Base-by-base conservation (phyloP, 1,140 invertebrate species). In the Schlechtendalia chinensis region DNA sequence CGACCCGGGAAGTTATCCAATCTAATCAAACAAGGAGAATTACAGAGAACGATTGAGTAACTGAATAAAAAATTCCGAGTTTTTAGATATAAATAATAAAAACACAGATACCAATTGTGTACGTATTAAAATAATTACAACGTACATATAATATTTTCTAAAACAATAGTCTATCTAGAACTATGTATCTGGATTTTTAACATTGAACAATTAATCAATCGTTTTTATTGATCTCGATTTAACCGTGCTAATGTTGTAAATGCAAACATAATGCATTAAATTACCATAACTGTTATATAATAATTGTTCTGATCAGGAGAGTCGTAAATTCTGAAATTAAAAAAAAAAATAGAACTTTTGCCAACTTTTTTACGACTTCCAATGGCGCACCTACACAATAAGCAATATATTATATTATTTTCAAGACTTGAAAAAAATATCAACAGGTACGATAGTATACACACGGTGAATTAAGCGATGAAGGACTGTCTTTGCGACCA, bases 331-430 rank as follows among this genome's bases (percentile, higher is more conserved):
- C 5, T 5, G 3, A 27, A 27, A 27, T 50, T 27, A 3, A 24
- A 69, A 67, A 67, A 39, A 45, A 67, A 45, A 47, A 6, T 50
- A 69, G 14, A 69, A 69, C 45, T 50, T 69, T 47, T 69, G 67
- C 67, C 67, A 69, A 69, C 14, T 69, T 50, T 47, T 67, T n/a
- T 45, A 6, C 14, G 65, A 45, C 19, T 47, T 47, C 6, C 22
- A 69, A 17, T 69, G 45, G 24, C 67, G 14, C 67, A 19, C 67
- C 22, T 19, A 47, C 8, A 17, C 24, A 29, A 27, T 65, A n/a
- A 39, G 32, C 22, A 50, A 17, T 69, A 27, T 16, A 69, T n/a
- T n/a, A 12, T 50, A 10, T 11, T 24, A 5, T 27, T n/a, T n/a
- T n/a, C n/a, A n/a, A n/a, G 22, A 19, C 8, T 69, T 22, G 1